Evolutionary conservation across 2,113 vertebrate genomes (phyloP).

Genomic region (Urocitellus parryii): DNA sequence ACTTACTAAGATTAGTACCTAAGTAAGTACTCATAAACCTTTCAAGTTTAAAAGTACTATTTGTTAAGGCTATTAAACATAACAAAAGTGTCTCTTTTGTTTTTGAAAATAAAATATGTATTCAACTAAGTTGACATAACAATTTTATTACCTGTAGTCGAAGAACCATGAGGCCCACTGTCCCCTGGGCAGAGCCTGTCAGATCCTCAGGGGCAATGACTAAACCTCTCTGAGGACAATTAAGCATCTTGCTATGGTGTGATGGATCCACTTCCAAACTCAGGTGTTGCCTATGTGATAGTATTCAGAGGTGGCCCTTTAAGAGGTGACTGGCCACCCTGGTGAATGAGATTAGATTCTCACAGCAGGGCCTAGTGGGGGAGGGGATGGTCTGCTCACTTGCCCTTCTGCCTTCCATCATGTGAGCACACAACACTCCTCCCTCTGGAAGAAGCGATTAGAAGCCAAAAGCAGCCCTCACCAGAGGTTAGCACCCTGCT

Average conservation of each 20-base stretch:
- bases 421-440: background rate
- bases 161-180: background rate
- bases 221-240: background rate
- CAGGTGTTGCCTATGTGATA: background rate
- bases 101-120: conserved; percentile 3
- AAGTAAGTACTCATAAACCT: background rate
- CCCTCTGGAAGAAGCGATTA: background rate
- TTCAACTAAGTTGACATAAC: background rate
- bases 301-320: background rate
- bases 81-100: background rate
- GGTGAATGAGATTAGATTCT: background rate
- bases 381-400: no score
- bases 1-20: background rate
- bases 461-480: background rate
- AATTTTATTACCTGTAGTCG: background rate
- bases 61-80: background rate
- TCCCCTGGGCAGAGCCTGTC: background rate
- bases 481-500: no score
- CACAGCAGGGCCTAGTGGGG: background rate
- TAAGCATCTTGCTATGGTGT: background rate
- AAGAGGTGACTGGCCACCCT: background rate
- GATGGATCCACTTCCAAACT: background rate
- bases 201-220: background rate
- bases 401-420: background rate
- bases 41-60: background rate